Evolutionary conservation across 2,113 vertebrate genomes (phyloP).

Genomic region (Lagenorhynchus albirostris): DNA sequence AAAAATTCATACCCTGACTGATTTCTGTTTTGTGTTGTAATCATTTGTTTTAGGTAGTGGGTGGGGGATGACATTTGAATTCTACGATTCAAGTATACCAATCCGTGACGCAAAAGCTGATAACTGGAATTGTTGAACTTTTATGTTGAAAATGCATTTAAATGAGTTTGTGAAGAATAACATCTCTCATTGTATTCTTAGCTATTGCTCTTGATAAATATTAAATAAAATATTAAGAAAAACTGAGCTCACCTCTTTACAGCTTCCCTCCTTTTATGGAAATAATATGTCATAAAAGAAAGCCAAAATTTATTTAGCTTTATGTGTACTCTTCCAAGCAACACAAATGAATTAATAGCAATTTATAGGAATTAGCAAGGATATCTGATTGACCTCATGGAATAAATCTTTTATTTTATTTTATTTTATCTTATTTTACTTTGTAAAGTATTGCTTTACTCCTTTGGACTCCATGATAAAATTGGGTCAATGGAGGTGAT

Average conservation of each 20-base stretch:
- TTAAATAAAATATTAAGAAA: constrained; percentile 35
- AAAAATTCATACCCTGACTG: not conserved
- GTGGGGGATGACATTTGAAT: not conserved
- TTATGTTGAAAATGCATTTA: constrained; percentile 4
- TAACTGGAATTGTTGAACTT: not conserved
- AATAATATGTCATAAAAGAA: not conserved
- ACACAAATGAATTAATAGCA: not conserved
- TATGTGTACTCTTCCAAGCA: not conserved
- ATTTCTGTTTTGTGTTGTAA: not conserved
- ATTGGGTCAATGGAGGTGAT: constrained; percentile 40
- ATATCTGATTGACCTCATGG: not conserved
- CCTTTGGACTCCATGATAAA: not conserved
- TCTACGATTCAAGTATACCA: not conserved
- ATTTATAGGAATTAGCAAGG: not conserved
- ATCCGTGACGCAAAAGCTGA: not conserved
- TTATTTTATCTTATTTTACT: not conserved
- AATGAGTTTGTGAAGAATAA: not conserved
- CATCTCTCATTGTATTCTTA: not conserved
- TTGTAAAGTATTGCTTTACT: constrained; percentile 1
- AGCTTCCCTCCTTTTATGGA: not conserved
- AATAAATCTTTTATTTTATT: not conserved
- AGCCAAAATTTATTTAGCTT: not conserved
- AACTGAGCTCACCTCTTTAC: not conserved
- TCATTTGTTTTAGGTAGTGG: not conserved
- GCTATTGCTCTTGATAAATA: constrained; percentile 14